Conservation (phyloP, 2,797 vertebrate genomes). For the Rhynchotus rufescens region DNA sequence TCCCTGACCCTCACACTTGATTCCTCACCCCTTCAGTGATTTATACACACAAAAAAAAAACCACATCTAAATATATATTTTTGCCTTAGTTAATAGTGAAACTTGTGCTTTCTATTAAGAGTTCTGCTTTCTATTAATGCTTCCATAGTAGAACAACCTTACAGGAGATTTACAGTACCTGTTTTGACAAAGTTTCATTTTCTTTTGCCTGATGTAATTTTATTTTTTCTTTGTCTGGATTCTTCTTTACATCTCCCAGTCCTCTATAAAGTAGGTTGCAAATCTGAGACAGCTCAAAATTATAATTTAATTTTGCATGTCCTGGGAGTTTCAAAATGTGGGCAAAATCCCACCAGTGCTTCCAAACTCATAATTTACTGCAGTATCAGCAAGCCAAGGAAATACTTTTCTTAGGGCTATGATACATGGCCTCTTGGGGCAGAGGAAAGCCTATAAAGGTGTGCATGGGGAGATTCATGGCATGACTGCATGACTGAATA, state of each 20-base stretch:
- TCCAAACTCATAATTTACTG: background rate
- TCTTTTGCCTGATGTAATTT: background rate
- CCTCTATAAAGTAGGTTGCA: background rate
- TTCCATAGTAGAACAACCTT: background rate
- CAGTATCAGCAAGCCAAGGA: background rate
- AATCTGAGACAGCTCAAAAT: constrained; percentile 6
- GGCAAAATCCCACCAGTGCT: background rate
- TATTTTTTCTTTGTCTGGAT: background rate
- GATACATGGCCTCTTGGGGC: background rate
- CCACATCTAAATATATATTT: accelerated
- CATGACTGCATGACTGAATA: accelerated
- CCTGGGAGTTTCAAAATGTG: background rate
- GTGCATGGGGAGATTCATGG: background rate
- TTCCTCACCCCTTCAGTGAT: background rate
- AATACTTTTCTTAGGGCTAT: background rate
- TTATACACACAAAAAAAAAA: background rate
- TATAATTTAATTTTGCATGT: background rate
- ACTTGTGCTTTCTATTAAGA: background rate
- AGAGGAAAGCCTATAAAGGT: background rate
- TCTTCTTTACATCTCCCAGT: background rate
- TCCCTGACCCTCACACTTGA: background rate
- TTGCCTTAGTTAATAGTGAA: background rate
- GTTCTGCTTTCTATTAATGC: background rate
- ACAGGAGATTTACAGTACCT: background rate
- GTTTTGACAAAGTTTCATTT: background rate